Evolutionary conservation across 1,140 invertebrate species (phyloP), one percentile per base, ranked within the genome.

Genomic region (Rhagoletis pomonella): DNA sequence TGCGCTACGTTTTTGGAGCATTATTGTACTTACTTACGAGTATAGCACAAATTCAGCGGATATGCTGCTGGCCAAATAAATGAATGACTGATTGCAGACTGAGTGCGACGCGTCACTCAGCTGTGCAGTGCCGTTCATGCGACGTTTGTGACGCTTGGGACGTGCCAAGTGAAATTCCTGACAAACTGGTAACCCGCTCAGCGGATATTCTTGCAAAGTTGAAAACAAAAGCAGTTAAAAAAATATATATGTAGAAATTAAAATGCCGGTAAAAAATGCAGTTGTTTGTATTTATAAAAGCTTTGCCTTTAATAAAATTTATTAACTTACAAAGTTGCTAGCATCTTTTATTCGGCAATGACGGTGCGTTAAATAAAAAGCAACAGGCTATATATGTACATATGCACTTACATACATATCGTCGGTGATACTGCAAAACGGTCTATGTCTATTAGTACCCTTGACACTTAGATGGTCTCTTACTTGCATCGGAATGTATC

Each of bases 151-250:
- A 6, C 29, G 47, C 19, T 81, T 81, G 44, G 47, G 44, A 81
- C 73, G 73, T 81, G 73, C 73, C 73, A 81, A 81, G 73, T 19
- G 73, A 81, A 81, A 81, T 81, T 81, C 47, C 73, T n/a, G 50
- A 81, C 73, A 81, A 55, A 55, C n/a, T 58, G n/a, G 6, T 81
- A 81, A 55, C 47, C 73, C n/a, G 47, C 47, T 55, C 50, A 81
- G 7, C 73, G 17, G 73, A 19, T 42, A 81, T 81, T 81, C 47
- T 55, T 42, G 73, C 10, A 58, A 81, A 55, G 44, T 19, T 2
- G 47, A 50, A 81, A 44, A 10, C 6, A 55, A 81, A n/a, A 81
- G 17, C 3, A 81, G 42, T 10, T 9, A 55, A 42, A 55, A 14
- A 55, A 9, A 19, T 17, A 73, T 14, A n/a, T 4, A n/a, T n/a